Evolutionary conservation across 37 sponge, comb jelly and placozoan species (phyloP), one percentile per base, ranked within the genome.

Genomic region (Aplysina aerophoba): DNA sequence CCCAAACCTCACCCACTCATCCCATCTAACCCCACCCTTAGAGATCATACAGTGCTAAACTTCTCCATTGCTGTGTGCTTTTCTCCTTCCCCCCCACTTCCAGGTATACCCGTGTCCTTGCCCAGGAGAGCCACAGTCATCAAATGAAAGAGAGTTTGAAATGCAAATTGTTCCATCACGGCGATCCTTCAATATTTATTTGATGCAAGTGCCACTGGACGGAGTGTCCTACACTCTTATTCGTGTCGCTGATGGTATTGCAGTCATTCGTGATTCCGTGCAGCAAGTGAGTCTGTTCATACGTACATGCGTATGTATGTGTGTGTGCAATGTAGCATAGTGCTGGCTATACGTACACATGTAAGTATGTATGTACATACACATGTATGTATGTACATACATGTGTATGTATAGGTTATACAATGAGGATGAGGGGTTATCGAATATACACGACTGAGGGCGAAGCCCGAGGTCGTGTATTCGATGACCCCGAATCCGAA

Each of bases 281-380:
- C n/a, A n/a, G n/a, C n/a, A n/a, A n/a, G n/a, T n/a, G n/a, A n/a
- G 66, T 16, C 22, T 65, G 66, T 65, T 30, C 66, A 30, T 65
- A 65, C 66, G 66, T 65, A 65, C 66, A n/a, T n/a, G n/a, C n/a
- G n/a, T n/a, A n/a, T n/a, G n/a, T n/a, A n/a, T n/a, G n/a, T n/a
- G n/a, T n/a, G n/a, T n/a, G n/a, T n/a, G n/a, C n/a, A n/a, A n/a
- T 65, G 66, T 65, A 65, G 30, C 30, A 30, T 30, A 25, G 22
- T 65, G 27, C n/a, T n/a, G n/a, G 50, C 8, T 3, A 44, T 8
- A 44, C 8, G 50, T 8, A 44, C 3, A 44, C 50, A 44, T n/a
- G 50, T 44, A 44, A 44, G 50, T 8, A 44, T 8, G 3, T 44
- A 44, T 8, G 34, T 27, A 69, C 34, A 4, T 69, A 69, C 6